phyloP scores from a whole-genome alignment of 2,797 vertebrate genomes.

The Buceros bicornis region DNA sequence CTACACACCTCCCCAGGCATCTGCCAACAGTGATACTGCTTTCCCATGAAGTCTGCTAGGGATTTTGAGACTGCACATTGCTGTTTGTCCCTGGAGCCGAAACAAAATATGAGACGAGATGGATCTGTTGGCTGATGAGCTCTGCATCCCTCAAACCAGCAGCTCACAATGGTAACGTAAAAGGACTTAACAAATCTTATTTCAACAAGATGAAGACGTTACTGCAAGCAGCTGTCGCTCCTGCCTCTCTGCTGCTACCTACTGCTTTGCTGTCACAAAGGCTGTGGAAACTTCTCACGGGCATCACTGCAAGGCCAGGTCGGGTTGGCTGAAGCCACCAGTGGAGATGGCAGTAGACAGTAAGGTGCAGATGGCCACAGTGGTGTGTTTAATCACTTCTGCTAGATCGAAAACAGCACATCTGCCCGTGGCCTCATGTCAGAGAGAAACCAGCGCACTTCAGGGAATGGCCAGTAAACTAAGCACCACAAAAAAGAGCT shows the following conservation, averaged over 20 bases:
- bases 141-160: not conserved
- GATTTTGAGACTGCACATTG: not conserved
- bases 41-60: not conserved
- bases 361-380: not conserved
- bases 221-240: not conserved
- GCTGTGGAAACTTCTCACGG: not conserved
- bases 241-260: not conserved
- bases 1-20: not conserved
- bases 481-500: not conserved
- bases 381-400: not conserved
- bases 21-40: not conserved
- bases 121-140: not conserved
- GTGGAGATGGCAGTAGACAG: not conserved
- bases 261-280: not conserved
- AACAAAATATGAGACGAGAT: rapidly evolving
- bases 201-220: not conserved
- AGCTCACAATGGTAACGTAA: not conserved
- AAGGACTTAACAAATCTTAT: not conserved
- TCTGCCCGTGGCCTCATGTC: not conserved
- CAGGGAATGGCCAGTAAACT: not conserved
- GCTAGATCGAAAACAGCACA: not conserved
- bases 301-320: not conserved
- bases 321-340: not conserved
- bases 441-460: not conserved
- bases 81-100: not conserved